Percentiles rank a stretch among this genome's conserved stretches.
Evolutionary conservation across 2,797 vertebrate species (phyloP).

Genomic region (Arrhamphus sclerolepis): DNA sequence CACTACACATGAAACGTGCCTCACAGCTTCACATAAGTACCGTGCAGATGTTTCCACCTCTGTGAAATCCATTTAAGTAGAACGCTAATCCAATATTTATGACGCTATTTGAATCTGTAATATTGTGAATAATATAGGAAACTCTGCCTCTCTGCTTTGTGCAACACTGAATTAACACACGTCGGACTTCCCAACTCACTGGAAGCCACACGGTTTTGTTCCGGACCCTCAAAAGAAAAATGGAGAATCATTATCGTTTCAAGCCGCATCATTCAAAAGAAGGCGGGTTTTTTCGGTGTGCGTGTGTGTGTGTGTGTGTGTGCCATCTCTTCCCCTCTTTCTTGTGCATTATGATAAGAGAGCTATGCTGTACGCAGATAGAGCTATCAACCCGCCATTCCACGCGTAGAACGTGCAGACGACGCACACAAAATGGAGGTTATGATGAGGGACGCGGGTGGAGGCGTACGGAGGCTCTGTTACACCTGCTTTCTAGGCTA

Average conservation of each 20-base stretch:
- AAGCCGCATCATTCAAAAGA: conserved; percentile 57
- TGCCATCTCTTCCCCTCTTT: conserved; percentile 48
- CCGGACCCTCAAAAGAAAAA: neutral
- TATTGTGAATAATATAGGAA: too few relatives aligned
- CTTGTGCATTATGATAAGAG: conserved; percentile 72
- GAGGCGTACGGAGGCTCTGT: neutral
- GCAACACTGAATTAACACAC: neutral
- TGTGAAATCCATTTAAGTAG: too few relatives aligned
- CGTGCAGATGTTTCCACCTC: too few relatives aligned
- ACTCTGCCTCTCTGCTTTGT: neutral
- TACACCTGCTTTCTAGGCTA: neutral
- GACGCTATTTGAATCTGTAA: too few relatives aligned
- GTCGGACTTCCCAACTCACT: conserved; percentile 14
- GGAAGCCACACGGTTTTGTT: neutral
- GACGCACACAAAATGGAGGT: conserved; percentile 66
- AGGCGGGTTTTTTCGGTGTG: too few relatives aligned
- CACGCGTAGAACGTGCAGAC: conserved; percentile 59
- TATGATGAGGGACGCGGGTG: neutral
- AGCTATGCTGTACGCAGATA: conserved; percentile 79
- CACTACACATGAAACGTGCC: too few relatives aligned
- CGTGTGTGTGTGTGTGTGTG: too few relatives aligned
- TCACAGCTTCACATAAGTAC: too few relatives aligned
- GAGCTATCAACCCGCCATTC: conserved; percentile 80
- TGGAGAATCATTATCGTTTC: too few relatives aligned
- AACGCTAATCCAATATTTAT: too few relatives aligned